Base-by-base conservation (phyloP, 2,888 invertebrate genomes). In the Phlogophora meticulosa region DNA sequence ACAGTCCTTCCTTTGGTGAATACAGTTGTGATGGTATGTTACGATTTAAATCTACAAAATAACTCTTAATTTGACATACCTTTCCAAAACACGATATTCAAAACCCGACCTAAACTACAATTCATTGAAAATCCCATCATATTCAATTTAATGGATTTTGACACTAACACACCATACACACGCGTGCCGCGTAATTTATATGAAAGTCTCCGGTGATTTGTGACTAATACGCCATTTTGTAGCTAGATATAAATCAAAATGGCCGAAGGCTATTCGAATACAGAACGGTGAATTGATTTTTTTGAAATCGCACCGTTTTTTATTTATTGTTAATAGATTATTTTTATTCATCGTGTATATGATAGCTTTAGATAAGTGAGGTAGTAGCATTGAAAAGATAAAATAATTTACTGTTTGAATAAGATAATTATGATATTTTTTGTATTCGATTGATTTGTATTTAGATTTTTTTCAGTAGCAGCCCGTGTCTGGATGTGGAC, bases 231-330 rank as follows among this genome's bases (percentile, higher is more conserved):
- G 52, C 80, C 77, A 82, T 83, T 83, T 83, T 81, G 80, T 81
- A 49, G 43, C 4, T 67, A 73, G 85, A 82, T 84, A 77, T 76
- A 81, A 79, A 85, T 85, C 85, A 80, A 84, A 72, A 84, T 85
- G 83, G 84, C 84, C 81, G 76, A 62, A 15, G 83, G 85, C 81
- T 52, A 80, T 79, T 74, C 56, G 69, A 66, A 79, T 56, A 72
- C 17, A 58, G 70, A 73, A 64, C 66, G 64, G 72, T 81, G 72
- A 78, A 84, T 85, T 76, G 78, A 72, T 75, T 83, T 81, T 82
- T 85, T 74, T 77, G 51, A 59, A 71, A 70, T 73, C 58, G 28
- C 49, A 58, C 64, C 57, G 28, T 60, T 48, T 49, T 63, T 74
- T 65, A 69, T 80, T 77, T 71, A 52, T 78, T 51, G 67, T 64